phyloP scores from a whole-genome alignment of 2,888 invertebrate genomes.

The Eutolmus rufibarbis region DNA sequence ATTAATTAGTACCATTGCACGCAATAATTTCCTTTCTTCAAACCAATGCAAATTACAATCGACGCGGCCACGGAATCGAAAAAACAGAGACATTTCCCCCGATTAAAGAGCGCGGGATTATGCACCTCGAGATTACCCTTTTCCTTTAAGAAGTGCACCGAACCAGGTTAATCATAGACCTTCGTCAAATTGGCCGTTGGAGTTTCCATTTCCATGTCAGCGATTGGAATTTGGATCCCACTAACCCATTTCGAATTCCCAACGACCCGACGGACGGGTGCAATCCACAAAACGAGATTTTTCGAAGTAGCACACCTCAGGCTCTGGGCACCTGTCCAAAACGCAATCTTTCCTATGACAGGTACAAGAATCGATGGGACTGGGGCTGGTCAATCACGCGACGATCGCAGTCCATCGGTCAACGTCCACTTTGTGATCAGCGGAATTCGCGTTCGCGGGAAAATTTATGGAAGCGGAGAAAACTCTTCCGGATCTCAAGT shows the following conservation, averaged over 20 bases:
- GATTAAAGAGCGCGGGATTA: background rate
- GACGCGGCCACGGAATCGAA: background rate
- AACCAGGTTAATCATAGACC: slow-evolving; percentile 8
- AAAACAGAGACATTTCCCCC: background rate
- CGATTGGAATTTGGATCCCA: background rate
- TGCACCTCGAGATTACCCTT: background rate
- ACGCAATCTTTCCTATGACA: slow-evolving; percentile 1
- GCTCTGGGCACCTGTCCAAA: background rate
- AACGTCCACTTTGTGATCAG: slow-evolving; percentile 2
- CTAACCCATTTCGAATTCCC: background rate
- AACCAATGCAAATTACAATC: background rate
- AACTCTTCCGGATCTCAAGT: background rate
- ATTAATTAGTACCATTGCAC: background rate
- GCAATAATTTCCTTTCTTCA: background rate
- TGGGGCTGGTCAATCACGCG: background rate
- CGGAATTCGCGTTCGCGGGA: background rate
- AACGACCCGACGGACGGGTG: background rate
- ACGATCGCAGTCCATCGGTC: background rate
- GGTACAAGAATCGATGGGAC: slow-evolving; percentile 9
- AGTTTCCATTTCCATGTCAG: background rate
- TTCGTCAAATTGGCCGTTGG: background rate
- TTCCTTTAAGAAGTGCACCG: background rate
- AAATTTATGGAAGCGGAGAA: slow-evolving; percentile 5
- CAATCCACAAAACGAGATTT: background rate
- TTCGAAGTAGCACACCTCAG: background rate